Percentiles rank a stretch among this genome's conserved stretches.
Conservation (phyloP, 2,888 invertebrate species). For the Keiferia lycopersicella region DNA sequence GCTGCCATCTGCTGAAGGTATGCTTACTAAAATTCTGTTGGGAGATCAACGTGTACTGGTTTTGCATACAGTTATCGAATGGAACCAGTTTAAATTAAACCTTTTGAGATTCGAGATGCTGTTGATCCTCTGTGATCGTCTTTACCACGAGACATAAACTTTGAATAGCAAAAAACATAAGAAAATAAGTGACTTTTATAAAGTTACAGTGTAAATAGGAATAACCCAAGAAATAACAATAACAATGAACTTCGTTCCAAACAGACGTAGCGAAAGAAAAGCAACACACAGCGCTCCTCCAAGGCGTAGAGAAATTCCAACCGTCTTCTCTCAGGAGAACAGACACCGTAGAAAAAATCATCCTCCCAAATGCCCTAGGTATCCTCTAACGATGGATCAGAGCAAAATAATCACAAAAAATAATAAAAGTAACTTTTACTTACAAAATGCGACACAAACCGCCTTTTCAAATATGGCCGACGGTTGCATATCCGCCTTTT, state of each 20-base stretch:
- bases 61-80: no score
- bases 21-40: conserved; percentile 20
- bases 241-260: conserved; percentile 35
- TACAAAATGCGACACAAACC: conserved; percentile 21
- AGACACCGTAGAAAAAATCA: conserved; percentile 90
- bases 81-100: background rate
- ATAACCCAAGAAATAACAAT: conserved; percentile 1
- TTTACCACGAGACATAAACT: no score
- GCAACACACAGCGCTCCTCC: conserved; percentile 88
- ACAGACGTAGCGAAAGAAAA: conserved; percentile 88
- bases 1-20: conserved; percentile 96
- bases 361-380: conserved; percentile 93
- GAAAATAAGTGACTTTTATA: no score
- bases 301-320: conserved; percentile 89
- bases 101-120: no score
- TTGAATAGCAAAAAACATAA: no score
- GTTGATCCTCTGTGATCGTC: no score
- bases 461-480: conserved; percentile 10
- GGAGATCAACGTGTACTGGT: background rate
- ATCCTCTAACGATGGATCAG: conserved; percentile 44
- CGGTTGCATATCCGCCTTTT: conserved; percentile 17
- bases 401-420: conserved; percentile 2
- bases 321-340: conserved; percentile 87
- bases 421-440: conserved; percentile 21
- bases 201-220: background rate